A percentile compares a stretch with the other conserved stretches of the same genome.
These are phyloP conservation scores for Ceratoteleas bidentatus DNA, from an alignment of 1,140 invertebrate species.

Conservation along the genomic window DNA sequence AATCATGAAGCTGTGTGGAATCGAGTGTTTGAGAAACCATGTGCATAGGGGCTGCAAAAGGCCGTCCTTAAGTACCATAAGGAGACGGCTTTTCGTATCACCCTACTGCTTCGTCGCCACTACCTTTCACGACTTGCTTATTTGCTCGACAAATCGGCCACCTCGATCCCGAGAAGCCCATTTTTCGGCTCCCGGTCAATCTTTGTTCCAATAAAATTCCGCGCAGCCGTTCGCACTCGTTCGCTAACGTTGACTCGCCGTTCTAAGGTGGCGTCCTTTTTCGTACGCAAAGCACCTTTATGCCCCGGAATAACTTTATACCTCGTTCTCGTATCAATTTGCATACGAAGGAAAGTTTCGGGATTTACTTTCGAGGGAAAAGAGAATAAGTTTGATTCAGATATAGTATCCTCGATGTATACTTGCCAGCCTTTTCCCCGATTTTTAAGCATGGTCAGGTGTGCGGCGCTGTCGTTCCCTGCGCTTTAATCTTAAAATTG, in stretches of 20 bases:
- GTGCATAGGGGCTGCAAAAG: conserved; percentile 70
- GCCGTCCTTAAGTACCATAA: conserved; percentile 78
- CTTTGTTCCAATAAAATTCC: conserved; percentile 38
- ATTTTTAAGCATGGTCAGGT: conserved; percentile 65
- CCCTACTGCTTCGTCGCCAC: conserved; percentile 72
- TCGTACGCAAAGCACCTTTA: conserved; percentile 22
- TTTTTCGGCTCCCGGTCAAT: conserved; percentile 19
- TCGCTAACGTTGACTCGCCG: conserved; percentile 8
- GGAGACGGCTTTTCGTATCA: conserved; percentile 76
- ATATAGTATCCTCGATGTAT: conserved; percentile 64
- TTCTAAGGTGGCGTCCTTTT: neutral
- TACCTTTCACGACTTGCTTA: conserved; percentile 71
- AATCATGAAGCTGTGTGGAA: conserved; percentile 76
- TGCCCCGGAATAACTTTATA: conserved; percentile 58
- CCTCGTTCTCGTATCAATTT: conserved; percentile 74
- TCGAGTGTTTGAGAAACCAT: conserved; percentile 47
- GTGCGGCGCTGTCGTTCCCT: conserved; percentile 38
- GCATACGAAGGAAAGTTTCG: conserved; percentile 73
- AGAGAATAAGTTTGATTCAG: conserved; percentile 73
- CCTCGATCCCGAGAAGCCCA: conserved; percentile 10
- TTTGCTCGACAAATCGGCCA: conserved; percentile 41
- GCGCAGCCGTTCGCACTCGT: neutral
- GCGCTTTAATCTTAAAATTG: conserved; percentile 7
- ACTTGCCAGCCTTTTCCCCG: conserved; percentile 58
- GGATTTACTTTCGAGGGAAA: conserved; percentile 64